phyloP scores from a whole-genome alignment of 2,888 invertebrate genomes.

The Deilephila elpenor region DNA sequence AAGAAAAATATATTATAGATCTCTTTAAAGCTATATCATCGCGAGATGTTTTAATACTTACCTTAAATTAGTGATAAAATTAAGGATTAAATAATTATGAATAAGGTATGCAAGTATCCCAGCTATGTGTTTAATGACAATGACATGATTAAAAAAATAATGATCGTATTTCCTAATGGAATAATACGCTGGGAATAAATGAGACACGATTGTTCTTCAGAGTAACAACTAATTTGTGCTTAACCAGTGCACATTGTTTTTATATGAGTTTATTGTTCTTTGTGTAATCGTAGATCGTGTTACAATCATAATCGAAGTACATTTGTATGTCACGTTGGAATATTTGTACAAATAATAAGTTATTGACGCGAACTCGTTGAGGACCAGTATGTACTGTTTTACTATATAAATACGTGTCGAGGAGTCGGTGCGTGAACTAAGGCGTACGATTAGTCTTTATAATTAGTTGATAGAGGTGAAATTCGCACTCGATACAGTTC shows the following conservation, averaged over 20 bases:
- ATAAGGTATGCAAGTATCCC: too few relatives aligned
- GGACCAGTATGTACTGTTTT: slow-evolving; percentile 59
- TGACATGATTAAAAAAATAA: slow-evolving; percentile 1
- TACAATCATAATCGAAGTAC: slow-evolving; percentile 16
- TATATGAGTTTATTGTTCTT: slow-evolving; percentile 5
- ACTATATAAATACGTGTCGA: slow-evolving; percentile 54
- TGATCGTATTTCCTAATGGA: neutral
- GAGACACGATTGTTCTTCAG: slow-evolving; percentile 18
- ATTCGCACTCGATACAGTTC: slow-evolving; percentile 41
- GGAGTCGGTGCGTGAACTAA: neutral
- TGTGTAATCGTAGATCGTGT: slow-evolving; percentile 19
- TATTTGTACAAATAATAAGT: slow-evolving; percentile 73
- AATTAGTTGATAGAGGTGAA: slow-evolving; percentile 43
- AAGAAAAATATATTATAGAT: neutral
- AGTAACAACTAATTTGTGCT: slow-evolving; percentile 3
- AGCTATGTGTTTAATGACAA: neutral
- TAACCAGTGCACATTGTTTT: neutral
- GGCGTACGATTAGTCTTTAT: neutral
- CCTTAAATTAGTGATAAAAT: too few relatives aligned
- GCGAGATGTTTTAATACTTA: too few relatives aligned
- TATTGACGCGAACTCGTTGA: slow-evolving; percentile 61
- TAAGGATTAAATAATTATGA: too few relatives aligned
- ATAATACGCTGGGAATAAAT: slow-evolving; percentile 21
- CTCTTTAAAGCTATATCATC: neutral
- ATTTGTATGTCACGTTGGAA: slow-evolving; percentile 58